Base-by-base conservation (phyloP, 2,888 invertebrate genomes). In the Eupithecia tripunctaria region DNA sequence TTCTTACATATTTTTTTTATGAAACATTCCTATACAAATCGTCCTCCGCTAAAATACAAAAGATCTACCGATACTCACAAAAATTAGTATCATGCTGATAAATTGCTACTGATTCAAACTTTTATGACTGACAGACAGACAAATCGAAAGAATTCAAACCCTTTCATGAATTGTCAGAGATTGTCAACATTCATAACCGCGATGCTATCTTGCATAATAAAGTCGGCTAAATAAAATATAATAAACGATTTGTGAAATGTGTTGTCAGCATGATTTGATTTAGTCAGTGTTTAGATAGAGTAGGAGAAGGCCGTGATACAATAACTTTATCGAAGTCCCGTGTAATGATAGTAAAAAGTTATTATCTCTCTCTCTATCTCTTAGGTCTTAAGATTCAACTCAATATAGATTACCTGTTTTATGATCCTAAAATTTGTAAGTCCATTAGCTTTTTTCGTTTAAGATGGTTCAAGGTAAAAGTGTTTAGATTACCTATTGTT, bases 171-270 rank as follows among this genome's bases (percentile, higher is more conserved):
- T 85, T 87, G 88, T 91, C 90, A 90, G 89, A 84, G 82, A 81
- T 85, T 87, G 88, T 91, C 90, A 90, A 90, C 89, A 89, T 89
- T 87, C 87, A 89, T 89, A 89, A 85, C 80, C 79, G 82, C 82
- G 93, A 93, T 94, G 82, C 82, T 90, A 94, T 94, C 93, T 85
- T 82, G 84, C 86, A 88, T 85, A 87, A 81, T 76, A 81, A 83
- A 82, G 82, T 74, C 83, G 80, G 84, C 82, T 88, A 85, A 89
- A 90, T 85, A 90, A 85, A 90, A 86, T 85, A 87, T 92, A 89
- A 93, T 89, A 90, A 93, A 93, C 88, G 92, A 90, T 88, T 89
- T 89, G 89, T 91, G 85, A 91, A 89, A 93, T 87, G 92, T 88
- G 82, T 86, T 93, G 93, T 94, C 94, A 94, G 94, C 94, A 91